Percentiles rank a stretch among this genome's conserved stretches.
Conservation (phyloP, 2,113 vertebrate species). For the Tichodroma muraria region DNA sequence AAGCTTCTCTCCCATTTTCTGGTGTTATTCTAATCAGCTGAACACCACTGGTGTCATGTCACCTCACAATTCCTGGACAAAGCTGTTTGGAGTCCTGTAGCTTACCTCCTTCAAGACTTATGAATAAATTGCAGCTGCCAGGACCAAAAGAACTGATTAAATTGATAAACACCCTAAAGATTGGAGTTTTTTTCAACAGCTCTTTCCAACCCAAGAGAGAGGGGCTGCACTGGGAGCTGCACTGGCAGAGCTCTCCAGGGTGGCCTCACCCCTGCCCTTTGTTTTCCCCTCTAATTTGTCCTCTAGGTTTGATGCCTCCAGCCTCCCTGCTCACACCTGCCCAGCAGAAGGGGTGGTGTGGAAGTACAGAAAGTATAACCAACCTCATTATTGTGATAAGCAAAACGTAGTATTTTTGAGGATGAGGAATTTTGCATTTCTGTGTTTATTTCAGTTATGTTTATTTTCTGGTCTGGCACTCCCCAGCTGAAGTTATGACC, state of each 20-base stretch:
- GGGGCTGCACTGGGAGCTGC: neutral
- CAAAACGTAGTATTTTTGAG: neutral
- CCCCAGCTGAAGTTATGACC: neutral
- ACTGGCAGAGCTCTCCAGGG: neutral
- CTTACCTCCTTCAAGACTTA: neutral
- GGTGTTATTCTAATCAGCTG: neutral
- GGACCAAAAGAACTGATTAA: neutral
- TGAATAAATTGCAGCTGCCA: neutral
- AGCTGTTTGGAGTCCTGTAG: neutral
- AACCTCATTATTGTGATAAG: neutral
- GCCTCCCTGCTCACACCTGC: neutral
- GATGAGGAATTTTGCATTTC: neutral
- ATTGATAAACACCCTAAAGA: neutral
- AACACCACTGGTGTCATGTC: neutral
- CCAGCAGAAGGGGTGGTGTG: neutral
- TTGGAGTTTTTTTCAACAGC: neutral
- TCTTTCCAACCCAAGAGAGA: neutral
- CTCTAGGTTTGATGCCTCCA: neutral
- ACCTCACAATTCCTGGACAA: neutral
- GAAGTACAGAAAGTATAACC: rapidly evolving
- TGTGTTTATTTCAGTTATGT: neutral
- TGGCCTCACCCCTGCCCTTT: neutral
- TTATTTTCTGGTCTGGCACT: neutral
- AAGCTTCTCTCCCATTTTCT: neutral
- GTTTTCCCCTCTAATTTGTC: neutral